These are phyloP conservation scores for Lottia gigantea DNA, from an alignment of 2,888 invertebrate genomes.

Conservation along the genomic window DNA sequence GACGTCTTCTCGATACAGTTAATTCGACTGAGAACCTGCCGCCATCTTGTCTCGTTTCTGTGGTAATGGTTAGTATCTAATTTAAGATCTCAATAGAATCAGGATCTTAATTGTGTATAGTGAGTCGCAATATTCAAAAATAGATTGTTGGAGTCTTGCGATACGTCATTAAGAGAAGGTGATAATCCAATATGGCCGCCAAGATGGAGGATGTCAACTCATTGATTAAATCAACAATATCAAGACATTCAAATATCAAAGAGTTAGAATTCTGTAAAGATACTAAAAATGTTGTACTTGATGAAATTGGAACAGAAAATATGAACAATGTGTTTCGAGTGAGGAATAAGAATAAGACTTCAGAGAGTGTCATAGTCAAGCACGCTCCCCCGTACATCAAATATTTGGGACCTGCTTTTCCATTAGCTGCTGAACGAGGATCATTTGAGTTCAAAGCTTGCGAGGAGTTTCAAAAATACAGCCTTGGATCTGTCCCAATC, in stretches of 20 bases:
- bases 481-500: conserved; percentile 42
- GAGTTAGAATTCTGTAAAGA: conserved; percentile 22
- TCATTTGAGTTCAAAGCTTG: conserved; percentile 42
- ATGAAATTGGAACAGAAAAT: conserved; percentile 47
- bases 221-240: not conserved
- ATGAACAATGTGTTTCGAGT: conserved; percentile 44
- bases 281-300: conserved; percentile 27
- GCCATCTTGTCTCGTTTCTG: too few relatives aligned
- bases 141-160: too few relatives aligned
- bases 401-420: conserved; percentile 47
- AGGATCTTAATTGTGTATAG: too few relatives aligned
- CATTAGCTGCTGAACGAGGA: conserved; percentile 37
- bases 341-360: conserved; percentile 12
- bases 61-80: too few relatives aligned
- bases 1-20: too few relatives aligned
- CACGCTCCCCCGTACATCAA: conserved; percentile 50
- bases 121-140: too few relatives aligned
- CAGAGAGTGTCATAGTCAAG: conserved; percentile 42
- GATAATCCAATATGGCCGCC: not conserved
- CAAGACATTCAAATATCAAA: not conserved
- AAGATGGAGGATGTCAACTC: not conserved
- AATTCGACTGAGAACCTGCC: too few relatives aligned
- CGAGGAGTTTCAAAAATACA: conserved; percentile 32
- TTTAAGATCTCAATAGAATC: too few relatives aligned
- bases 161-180: too few relatives aligned